phyloP scores from a whole-genome alignment of 2,888 invertebrate species.

The Lagria hirta region DNA sequence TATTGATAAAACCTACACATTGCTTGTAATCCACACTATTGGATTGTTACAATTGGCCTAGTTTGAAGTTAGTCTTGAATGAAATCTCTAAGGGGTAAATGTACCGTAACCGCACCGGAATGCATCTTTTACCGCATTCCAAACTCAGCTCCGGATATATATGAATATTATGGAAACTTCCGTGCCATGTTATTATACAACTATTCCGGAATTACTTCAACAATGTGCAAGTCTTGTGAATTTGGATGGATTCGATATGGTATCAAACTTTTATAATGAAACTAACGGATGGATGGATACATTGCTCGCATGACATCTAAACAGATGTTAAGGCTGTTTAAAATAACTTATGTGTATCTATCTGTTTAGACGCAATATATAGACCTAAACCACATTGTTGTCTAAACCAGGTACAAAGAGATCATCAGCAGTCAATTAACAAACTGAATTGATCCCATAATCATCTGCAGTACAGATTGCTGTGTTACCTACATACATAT shows the following conservation, averaged over 20 bases:
- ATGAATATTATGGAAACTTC: conserved; percentile 36
- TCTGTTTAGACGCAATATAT: too few relatives aligned
- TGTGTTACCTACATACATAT: too few relatives aligned
- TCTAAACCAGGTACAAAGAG: too few relatives aligned
- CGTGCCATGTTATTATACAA: conserved; percentile 29
- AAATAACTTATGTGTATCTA: too few relatives aligned
- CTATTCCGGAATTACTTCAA: conserved; percentile 28
- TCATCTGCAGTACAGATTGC: too few relatives aligned
- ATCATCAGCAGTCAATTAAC: too few relatives aligned
- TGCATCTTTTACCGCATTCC: conserved; percentile 36
- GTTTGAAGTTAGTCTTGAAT: too few relatives aligned
- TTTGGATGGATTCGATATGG: conserved; percentile 20
- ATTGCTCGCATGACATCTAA: conserved; percentile 10
- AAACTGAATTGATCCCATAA: too few relatives aligned
- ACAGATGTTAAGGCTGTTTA: conserved; percentile 6
- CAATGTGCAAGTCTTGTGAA: conserved; percentile 24
- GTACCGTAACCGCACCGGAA: conserved; percentile 32
- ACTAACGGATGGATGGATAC: conserved; percentile 11
- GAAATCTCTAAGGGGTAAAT: conserved; percentile 21
- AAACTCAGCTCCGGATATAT: conserved; percentile 32
- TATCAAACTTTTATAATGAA: conserved; percentile 11
- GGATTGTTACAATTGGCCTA: too few relatives aligned
- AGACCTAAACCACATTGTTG: too few relatives aligned
- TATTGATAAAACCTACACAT: too few relatives aligned
- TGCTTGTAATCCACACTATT: too few relatives aligned